Percentiles rank a stretch among this genome's conserved stretches.
phyloP scores from a whole-genome alignment of 2,113 vertebrate genomes.

The Noturus placidus region DNA sequence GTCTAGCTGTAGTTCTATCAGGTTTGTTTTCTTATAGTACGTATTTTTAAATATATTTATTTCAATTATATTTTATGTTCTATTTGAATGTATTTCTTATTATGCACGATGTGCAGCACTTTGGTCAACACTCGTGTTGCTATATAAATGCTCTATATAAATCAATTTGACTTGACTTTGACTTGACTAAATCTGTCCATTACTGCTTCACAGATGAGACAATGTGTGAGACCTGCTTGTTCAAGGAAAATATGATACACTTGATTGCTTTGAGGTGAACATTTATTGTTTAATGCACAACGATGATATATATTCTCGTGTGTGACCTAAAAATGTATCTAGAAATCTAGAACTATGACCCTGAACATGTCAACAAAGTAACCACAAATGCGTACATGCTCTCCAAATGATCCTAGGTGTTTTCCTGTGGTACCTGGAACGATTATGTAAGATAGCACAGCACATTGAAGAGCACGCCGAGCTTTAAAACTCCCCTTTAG shows the following conservation, averaged over 20 bases:
- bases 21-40: too few relatives aligned
- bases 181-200: background rate
- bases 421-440: background rate
- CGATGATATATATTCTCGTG: background rate
- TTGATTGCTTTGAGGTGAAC: background rate
- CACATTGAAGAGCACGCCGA: background rate
- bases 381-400: too few relatives aligned
- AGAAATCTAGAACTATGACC: background rate
- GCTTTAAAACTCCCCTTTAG: background rate
- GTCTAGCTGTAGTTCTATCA: too few relatives aligned
- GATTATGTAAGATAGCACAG: background rate
- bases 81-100: too few relatives aligned
- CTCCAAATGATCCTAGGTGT: background rate
- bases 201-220: background rate
- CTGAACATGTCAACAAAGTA: background rate
- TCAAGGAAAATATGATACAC: background rate
- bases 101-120: too few relatives aligned
- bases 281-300: background rate
- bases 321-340: background rate
- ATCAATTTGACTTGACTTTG: too few relatives aligned
- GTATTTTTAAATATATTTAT: too few relatives aligned
- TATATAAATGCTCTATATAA: too few relatives aligned
- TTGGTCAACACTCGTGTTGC: too few relatives aligned
- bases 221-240: background rate
- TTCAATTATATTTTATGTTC: too few relatives aligned